Conservation (phyloP, 2,113 vertebrate genomes). For the Poecilia latipinna region DNA sequence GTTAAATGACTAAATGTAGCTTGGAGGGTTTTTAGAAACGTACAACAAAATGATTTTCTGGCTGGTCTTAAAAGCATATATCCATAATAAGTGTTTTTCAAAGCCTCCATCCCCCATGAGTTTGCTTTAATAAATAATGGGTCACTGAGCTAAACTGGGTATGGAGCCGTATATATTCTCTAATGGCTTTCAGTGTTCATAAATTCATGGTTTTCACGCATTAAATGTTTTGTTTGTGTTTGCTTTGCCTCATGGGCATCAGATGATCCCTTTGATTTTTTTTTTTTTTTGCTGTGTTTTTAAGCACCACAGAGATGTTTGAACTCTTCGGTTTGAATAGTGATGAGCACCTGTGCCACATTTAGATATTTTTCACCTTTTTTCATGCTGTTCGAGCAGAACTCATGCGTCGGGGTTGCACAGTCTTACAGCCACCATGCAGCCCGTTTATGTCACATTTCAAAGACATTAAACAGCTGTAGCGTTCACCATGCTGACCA, state of each 20-base stretch:
- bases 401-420: constrained; percentile 5
- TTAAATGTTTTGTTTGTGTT: constrained; percentile 20
- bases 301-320: constrained; percentile 31
- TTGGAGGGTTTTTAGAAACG: not conserved
- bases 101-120: not conserved
- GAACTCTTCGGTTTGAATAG: constrained; percentile 31
- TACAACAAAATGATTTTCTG: not conserved
- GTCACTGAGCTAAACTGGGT: constrained; percentile 1
- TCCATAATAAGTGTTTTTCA: constrained; percentile 8
- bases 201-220: constrained; percentile 23
- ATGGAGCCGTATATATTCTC: constrained; percentile 1
- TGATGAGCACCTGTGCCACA: constrained; percentile 4
- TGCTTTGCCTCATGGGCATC: constrained; percentile 29
- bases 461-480: constrained; percentile 2
- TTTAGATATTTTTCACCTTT: constrained; percentile 11
- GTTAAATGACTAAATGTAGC: not conserved
- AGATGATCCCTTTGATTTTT: constrained; percentile 36
- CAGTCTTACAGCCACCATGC: constrained; percentile 24
- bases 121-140: constrained; percentile 31
- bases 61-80: constrained; percentile 25
- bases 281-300: constrained; percentile 13
- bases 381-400: constrained; percentile 1
- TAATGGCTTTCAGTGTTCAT: constrained; percentile 22
- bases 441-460: constrained; percentile 19
- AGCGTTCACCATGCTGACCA: constrained; percentile 12